Evolutionary conservation across 1,140 invertebrate genomes (phyloP).

Genomic region (Pectinophora gossypiella): DNA sequence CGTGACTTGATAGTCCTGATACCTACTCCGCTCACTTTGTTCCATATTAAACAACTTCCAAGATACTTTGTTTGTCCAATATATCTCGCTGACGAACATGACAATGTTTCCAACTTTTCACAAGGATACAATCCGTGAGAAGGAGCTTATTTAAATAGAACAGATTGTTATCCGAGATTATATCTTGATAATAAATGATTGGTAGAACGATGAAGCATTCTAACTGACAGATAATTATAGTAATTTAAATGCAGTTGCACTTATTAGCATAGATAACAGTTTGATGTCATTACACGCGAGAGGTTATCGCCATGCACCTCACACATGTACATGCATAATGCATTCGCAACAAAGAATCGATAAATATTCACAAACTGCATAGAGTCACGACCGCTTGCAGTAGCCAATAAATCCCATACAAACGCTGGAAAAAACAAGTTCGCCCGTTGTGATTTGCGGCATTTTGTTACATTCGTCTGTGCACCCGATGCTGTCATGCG

Average conservation of each 20-base stretch:
- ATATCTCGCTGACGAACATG: background rate
- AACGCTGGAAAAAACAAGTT: conserved; percentile 27
- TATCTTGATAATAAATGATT: no score
- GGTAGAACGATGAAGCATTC: no score
- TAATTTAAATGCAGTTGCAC: background rate
- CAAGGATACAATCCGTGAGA: no score
- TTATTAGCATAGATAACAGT: background rate
- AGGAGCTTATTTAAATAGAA: no score
- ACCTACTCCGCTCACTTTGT: background rate
- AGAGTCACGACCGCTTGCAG: conserved; percentile 23
- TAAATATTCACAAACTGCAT: conserved; percentile 27
- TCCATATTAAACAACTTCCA: background rate
- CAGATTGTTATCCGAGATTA: no score
- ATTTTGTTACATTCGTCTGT: conserved; percentile 35
- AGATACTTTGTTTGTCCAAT: background rate
- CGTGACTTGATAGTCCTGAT: conserved; percentile 22
- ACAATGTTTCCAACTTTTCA: background rate
- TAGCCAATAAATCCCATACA: conserved; percentile 28
- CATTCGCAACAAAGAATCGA: conserved; percentile 12
- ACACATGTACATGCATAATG: background rate
- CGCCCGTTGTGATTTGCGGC: conserved; percentile 33
- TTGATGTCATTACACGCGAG: background rate
- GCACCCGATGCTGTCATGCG: conserved; percentile 39
- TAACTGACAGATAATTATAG: no score
- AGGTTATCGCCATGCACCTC: background rate